Conservation (phyloP, 2,888 invertebrate species). For the Tridacna crocea region DNA sequence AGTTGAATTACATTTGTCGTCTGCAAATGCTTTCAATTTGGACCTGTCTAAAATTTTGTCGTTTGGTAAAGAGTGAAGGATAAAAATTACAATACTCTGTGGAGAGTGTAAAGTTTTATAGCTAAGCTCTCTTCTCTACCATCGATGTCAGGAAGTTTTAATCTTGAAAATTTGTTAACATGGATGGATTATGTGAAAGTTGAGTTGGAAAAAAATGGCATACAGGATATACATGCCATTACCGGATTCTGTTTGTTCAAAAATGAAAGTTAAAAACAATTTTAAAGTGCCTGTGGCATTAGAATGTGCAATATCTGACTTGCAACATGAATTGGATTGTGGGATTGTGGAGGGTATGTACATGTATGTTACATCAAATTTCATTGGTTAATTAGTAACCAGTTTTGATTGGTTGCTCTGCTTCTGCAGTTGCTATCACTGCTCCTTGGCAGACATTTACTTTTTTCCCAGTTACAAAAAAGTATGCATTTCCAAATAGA, state of each 20-base stretch:
- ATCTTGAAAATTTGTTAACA: too few relatives aligned
- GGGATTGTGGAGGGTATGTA: conserved; percentile 55
- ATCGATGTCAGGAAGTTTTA: too few relatives aligned
- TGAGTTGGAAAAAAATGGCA: conserved; percentile 47
- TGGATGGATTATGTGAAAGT: too few relatives aligned
- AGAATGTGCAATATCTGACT: conserved; percentile 51
- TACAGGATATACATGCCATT: conserved; percentile 66
- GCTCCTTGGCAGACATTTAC: too few relatives aligned
- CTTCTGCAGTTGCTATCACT: too few relatives aligned
- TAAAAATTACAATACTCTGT: too few relatives aligned
- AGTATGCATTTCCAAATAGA: too few relatives aligned
- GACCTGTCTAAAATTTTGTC: neutral
- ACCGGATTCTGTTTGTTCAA: conserved; percentile 2
- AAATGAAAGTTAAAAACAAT: neutral
- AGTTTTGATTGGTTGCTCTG: neutral
- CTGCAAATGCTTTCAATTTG: neutral
- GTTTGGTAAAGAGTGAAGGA: too few relatives aligned
- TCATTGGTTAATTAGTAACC: conserved; percentile 28
- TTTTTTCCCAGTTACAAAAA: too few relatives aligned
- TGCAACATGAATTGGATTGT: conserved; percentile 47
- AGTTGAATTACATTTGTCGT: neutral
- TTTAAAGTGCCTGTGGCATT: conserved; percentile 28
- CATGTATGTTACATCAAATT: conserved; percentile 33
- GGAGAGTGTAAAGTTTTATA: neutral
- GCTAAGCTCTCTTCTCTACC: too few relatives aligned